Base-by-base conservation (phyloP, 2,888 invertebrate species). In the Sphaeridia pumilis region DNA sequence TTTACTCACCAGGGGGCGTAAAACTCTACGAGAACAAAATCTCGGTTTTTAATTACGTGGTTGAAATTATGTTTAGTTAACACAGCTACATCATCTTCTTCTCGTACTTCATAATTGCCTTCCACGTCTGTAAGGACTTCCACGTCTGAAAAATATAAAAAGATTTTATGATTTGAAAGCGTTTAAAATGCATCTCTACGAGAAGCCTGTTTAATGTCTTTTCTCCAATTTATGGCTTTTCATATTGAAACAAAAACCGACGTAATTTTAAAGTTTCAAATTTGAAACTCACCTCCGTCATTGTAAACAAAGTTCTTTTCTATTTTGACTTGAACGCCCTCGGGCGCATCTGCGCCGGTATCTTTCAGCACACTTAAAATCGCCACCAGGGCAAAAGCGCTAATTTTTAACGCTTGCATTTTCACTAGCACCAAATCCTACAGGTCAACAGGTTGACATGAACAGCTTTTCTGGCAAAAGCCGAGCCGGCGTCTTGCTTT, bases 1-100 rank as follows among this genome's bases (percentile, higher is more conserved):
- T 17, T 38, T 34, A n/a, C 69, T 65, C 65, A 75, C 76, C 76
- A 76, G 25, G 76, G 76, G n/a, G 77, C 76, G 67, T 76, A 78
- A 64, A 77, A 77, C 64, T 76, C 75, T 17, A 77, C 73, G 28
- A 77, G 67, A 14, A 73, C 67, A 14, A 69, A 69, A 34, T 73
- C 72, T 41, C 73, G 65, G 3, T 65, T 59, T 14, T 65, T 58
- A 7, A 74, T 64, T 22, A 70, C 68, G 46, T 69, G 67, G 54
- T 73, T 70, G 68, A 74, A 75, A 58, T 72, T 74, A n/a, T 69
- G 68, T 4, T 67, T 61, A 4, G 69, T 72, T 36, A 75, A 63
- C 17, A 73, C 67, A 17, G 71, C 45, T 4, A 75, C 74, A 60
- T 69, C 71, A 34, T 71, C 70, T 54, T 68, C 67, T 48, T 73